A percentile compares a stretch with the other conserved stretches of the same genome.
phyloP scores from a whole-genome alignment of 2,888 invertebrate species.

The Latrodectus hesperus region DNA sequence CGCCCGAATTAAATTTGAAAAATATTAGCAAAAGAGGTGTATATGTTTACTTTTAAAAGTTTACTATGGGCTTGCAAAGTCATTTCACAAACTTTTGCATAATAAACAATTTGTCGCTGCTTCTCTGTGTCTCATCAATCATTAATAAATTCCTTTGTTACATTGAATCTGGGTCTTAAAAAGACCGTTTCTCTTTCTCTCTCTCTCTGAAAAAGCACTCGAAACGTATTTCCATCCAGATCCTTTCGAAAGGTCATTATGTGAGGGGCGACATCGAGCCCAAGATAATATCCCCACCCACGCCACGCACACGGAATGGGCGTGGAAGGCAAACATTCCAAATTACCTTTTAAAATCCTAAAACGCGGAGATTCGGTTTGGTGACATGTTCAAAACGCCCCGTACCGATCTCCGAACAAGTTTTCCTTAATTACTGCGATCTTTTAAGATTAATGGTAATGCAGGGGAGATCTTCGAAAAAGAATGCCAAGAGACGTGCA shows the following conservation, averaged over 20 bases:
- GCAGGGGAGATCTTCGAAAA: constrained; percentile 25
- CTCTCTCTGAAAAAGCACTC: neutral
- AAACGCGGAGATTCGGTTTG: constrained; percentile 15
- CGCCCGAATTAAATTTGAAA: too few relatives aligned
- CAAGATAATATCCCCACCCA: constrained; percentile 43
- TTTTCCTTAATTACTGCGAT: constrained; percentile 47
- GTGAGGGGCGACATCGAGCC: constrained; percentile 9
- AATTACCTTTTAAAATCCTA: constrained; percentile 60
- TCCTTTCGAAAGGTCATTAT: constrained; percentile 30
- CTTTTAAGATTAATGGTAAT: constrained; percentile 51
- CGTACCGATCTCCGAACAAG: constrained; percentile 31
- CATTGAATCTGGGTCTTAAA: neutral
- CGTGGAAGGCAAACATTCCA: constrained; percentile 64
- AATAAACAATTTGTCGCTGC: too few relatives aligned
- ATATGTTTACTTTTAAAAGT: too few relatives aligned
- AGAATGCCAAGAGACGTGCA: constrained; percentile 37
- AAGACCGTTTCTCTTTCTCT: neutral
- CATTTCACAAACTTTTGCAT: too few relatives aligned
- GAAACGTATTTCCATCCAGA: neutral
- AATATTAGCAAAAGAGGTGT: too few relatives aligned
- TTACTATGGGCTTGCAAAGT: too few relatives aligned
- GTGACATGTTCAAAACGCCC: constrained; percentile 59
- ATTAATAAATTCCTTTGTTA: neutral
- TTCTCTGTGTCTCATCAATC: too few relatives aligned
- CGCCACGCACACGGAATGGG: constrained; percentile 55